A percentile compares a stretch with the other conserved stretches of the same genome.
These are phyloP conservation scores for Mythimna vitellina DNA, from an alignment of 2,888 invertebrate genomes.

Conservation along the genomic window DNA sequence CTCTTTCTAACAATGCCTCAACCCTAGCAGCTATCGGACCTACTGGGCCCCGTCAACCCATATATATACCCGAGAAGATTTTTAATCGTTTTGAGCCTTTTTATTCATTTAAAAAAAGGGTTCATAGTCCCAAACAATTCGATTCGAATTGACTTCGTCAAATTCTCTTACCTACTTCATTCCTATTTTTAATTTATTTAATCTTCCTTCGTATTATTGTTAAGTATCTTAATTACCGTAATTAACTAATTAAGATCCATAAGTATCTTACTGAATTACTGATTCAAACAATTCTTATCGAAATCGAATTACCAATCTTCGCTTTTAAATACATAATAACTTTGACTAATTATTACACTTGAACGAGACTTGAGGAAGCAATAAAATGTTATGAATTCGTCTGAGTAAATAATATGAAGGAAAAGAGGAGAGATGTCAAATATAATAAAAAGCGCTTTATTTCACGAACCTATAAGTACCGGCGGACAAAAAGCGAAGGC, in stretches of 20 bases:
- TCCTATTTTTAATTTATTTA: neutral
- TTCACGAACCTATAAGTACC: constrained; percentile 47
- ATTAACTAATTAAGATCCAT: no score
- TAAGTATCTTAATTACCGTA: neutral
- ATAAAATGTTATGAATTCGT: constrained; percentile 47
- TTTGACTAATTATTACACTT: constrained; percentile 31
- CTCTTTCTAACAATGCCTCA: no score
- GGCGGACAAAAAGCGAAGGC: constrained; percentile 41
- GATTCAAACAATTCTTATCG: neutral
- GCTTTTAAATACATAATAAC: constrained; percentile 3
- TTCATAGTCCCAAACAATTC: neutral
- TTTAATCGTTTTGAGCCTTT: neutral
- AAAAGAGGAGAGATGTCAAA: constrained; percentile 42
- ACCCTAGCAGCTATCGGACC: no score
- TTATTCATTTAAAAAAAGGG: neutral
- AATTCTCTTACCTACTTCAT: neutral
- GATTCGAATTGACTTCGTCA: neutral
- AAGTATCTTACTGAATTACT: neutral
- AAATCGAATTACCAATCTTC: neutral
- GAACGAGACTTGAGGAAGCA: constrained; percentile 35
- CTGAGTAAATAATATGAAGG: constrained; percentile 39
- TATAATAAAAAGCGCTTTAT: constrained; percentile 56
- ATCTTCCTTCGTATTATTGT: neutral
- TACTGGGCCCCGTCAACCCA: no score
- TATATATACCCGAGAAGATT: neutral